phyloP scores from a whole-genome alignment of 2,113 vertebrate species.

The Pangasianodon gigas region DNA sequence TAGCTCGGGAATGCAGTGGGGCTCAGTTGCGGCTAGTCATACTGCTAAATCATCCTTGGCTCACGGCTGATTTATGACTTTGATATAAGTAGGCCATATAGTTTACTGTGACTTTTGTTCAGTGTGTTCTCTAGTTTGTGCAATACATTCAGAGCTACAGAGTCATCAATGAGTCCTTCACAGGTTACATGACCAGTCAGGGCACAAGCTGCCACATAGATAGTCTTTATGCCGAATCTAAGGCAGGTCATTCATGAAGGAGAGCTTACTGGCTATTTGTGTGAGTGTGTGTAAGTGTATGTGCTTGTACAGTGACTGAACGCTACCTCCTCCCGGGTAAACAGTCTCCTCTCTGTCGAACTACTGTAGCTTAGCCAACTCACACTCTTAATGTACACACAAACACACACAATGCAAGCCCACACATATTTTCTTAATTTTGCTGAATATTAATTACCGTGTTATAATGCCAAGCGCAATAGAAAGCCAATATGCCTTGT shows the following conservation, averaged over 20 bases:
- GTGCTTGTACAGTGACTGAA: slow-evolving; percentile 37
- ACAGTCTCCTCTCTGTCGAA: slow-evolving; percentile 45
- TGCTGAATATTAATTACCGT: neutral
- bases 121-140: slow-evolving; percentile 29
- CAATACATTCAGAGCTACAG: slow-evolving; percentile 21
- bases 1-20: neutral
- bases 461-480: neutral
- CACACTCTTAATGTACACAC: slow-evolving; percentile 44
- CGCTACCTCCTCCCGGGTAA: slow-evolving; percentile 45
- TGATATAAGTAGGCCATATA: slow-evolving; percentile 9
- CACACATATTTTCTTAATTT: slow-evolving; percentile 25
- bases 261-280: slow-evolving; percentile 56
- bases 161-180: slow-evolving; percentile 75
- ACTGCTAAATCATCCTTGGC: slow-evolving; percentile 15
- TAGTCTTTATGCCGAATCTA: slow-evolving; percentile 73
- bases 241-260: slow-evolving; percentile 73
- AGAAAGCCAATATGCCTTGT: neutral
- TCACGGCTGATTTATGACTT: slow-evolving; percentile 35
- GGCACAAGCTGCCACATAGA: slow-evolving; percentile 67
- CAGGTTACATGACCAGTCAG: slow-evolving; percentile 63
- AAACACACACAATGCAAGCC: slow-evolving; percentile 43
- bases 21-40: neutral
- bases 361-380: slow-evolving; percentile 35
- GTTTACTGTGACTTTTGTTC: slow-evolving; percentile 10
- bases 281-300: slow-evolving; percentile 34